Conservation (phyloP, 2,113 vertebrate species). For the Tragelaphus buxtoni region DNA sequence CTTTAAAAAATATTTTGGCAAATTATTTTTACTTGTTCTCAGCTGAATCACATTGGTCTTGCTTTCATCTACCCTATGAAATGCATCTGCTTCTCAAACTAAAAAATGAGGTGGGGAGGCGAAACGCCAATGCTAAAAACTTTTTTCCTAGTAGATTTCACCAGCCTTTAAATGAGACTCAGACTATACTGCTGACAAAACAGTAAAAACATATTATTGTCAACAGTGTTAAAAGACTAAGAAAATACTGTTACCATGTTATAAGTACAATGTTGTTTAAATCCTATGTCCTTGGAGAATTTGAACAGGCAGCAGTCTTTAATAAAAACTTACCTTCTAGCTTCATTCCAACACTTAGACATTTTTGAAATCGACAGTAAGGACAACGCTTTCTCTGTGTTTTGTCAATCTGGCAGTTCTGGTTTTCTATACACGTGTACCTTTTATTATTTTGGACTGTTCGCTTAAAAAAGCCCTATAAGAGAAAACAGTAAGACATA, state of each 20-base stretch:
- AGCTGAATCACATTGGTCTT: background rate
- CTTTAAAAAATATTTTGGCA: background rate
- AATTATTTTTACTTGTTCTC: slow-evolving; percentile 21
- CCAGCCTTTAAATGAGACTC: background rate
- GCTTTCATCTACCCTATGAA: background rate
- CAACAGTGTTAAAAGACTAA: background rate
- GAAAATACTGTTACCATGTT: background rate
- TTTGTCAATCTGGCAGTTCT: slow-evolving; percentile 99
- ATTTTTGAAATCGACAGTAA: slow-evolving; percentile 99
- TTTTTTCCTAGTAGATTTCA: background rate
- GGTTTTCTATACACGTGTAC: slow-evolving; percentile 99
- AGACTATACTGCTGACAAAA: background rate
- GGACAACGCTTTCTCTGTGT: slow-evolving; percentile 98
- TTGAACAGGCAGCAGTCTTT: background rate
- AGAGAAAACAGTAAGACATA: slow-evolving; percentile 74
- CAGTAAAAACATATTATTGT: background rate
- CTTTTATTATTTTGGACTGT: slow-evolving; percentile 99
- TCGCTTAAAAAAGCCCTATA: slow-evolving; percentile 98
- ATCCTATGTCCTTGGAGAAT: background rate
- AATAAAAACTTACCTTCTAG: slow-evolving; percentile 90
- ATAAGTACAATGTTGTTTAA: background rate
- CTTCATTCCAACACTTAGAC: slow-evolving; percentile 99
- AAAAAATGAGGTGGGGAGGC: background rate
- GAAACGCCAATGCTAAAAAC: background rate
- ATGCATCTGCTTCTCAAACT: background rate